Conservation (phyloP, 1,140 invertebrate species). For the Dinoponera quadriceps region DNA sequence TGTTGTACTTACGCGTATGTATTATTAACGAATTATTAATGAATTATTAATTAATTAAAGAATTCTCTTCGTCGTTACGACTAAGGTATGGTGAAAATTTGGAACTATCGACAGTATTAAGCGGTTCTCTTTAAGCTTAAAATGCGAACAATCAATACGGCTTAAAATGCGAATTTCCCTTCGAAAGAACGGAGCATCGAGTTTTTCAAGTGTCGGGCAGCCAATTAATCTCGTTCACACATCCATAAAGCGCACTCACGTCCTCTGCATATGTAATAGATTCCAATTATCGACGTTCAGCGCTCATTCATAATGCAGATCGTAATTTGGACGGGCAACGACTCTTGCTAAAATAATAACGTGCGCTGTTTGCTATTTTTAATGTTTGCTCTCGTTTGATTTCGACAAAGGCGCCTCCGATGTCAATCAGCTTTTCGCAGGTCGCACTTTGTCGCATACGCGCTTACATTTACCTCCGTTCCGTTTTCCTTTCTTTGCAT, state of each 20-base stretch:
- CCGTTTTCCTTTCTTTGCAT: neutral
- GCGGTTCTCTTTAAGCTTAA: slow-evolving; percentile 16
- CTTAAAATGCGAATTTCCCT: slow-evolving; percentile 27
- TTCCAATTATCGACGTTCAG: slow-evolving; percentile 46
- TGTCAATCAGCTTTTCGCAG: too few relatives aligned
- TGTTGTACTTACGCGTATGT: too few relatives aligned
- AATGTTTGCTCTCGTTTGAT: neutral
- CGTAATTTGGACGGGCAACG: slow-evolving; percentile 16
- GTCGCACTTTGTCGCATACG: neutral
- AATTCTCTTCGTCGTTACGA: neutral
- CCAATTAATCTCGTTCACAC: slow-evolving; percentile 31
- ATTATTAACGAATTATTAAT: too few relatives aligned
- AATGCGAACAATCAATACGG: slow-evolving; percentile 5
- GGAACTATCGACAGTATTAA: slow-evolving; percentile 20
- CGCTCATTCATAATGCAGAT: slow-evolving; percentile 17
- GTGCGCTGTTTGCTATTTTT: slow-evolving; percentile 16
- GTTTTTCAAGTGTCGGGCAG: slow-evolving; percentile 13
- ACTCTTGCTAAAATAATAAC: neutral
- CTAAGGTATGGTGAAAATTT: slow-evolving; percentile 31
- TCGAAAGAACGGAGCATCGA: slow-evolving; percentile 23
- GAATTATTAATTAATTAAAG: slow-evolving; percentile 4
- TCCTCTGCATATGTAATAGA: slow-evolving; percentile 38
- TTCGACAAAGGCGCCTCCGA: too few relatives aligned
- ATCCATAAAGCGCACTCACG: slow-evolving; percentile 37
- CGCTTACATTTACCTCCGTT: neutral